Evolutionary conservation across 2,797 vertebrate genomes (phyloP).

Genomic region (Sebastes taczanowskii): DNA sequence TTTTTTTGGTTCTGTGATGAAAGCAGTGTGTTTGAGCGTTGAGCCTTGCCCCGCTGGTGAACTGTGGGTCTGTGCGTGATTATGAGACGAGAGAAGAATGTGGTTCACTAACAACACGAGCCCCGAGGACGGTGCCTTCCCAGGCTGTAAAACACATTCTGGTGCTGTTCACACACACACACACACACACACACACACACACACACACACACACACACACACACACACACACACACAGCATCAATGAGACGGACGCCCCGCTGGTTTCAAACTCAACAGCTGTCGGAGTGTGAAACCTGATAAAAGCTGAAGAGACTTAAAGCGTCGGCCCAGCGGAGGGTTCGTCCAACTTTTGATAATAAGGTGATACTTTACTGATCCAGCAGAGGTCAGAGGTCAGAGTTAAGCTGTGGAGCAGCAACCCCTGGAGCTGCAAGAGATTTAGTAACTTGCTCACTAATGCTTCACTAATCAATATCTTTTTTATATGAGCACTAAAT

Average conservation of each 20-base stretch:
- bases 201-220: constrained; percentile 15
- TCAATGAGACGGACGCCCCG: constrained; percentile 13
- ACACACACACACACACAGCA: constrained; percentile 12
- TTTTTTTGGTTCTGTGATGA: constrained; percentile 19
- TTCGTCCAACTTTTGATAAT: constrained; percentile 48
- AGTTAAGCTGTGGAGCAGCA: constrained; percentile 11
- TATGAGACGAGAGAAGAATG: constrained; percentile 67
- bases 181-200: constrained; percentile 8
- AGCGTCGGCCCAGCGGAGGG: neutral
- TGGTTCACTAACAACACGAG: constrained; percentile 60
- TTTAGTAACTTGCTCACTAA: constrained; percentile 25
- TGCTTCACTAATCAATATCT: constrained; percentile 31
- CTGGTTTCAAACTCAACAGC: constrained; percentile 64
- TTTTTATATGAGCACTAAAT: constrained; percentile 18
- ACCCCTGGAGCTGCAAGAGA: neutral
- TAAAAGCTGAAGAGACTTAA: constrained; percentile 44
- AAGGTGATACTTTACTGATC: constrained; percentile 58
- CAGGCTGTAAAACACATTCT: constrained; percentile 71
- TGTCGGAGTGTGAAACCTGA: constrained; percentile 66
- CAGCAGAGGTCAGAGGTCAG: constrained; percentile 48
- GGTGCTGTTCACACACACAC: constrained; percentile 21
- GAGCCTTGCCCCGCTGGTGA: constrained; percentile 55
- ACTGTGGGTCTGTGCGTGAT: constrained; percentile 66
- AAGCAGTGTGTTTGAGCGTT: constrained; percentile 36
- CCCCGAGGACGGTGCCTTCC: constrained; percentile 59